Percentiles rank a stretch among this genome's conserved stretches.
These are phyloP conservation scores for Synergus umbraculus DNA, from an alignment of 2,888 invertebrate genomes.

Conservation along the genomic window DNA sequence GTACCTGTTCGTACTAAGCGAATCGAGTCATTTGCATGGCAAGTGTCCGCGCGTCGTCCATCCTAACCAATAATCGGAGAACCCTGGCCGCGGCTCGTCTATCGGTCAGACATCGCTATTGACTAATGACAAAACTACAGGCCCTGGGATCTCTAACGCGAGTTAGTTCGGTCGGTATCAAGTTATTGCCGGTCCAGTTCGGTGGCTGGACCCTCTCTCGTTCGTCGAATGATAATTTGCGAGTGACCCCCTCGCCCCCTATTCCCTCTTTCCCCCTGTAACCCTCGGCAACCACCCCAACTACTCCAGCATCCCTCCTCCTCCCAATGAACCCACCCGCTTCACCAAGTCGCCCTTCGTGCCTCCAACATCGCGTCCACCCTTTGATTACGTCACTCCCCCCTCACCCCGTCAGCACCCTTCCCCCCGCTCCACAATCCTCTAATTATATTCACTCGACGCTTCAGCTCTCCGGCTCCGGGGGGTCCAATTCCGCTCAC, in stretches of 20 bases:
- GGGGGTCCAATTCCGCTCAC: slow-evolving; percentile 77
- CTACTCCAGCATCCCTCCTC: slow-evolving; percentile 56
- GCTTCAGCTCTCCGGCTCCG: slow-evolving; percentile 68
- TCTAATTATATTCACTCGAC: slow-evolving; percentile 77
- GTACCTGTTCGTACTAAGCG: slow-evolving; percentile 1
- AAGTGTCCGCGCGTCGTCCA: slow-evolving; percentile 66
- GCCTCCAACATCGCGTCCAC: slow-evolving; percentile 67
- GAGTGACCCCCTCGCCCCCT: slow-evolving; percentile 60
- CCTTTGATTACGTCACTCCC: slow-evolving; percentile 76
- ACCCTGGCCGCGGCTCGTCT: slow-evolving; percentile 67
- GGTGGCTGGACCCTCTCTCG: slow-evolving; percentile 69
- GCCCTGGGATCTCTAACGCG: slow-evolving; percentile 65
- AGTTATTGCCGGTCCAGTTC: slow-evolving; percentile 75
- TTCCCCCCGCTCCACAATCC: slow-evolving; percentile 69
- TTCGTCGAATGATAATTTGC: slow-evolving; percentile 76
- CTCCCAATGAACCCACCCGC: slow-evolving; percentile 60
- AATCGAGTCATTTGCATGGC: slow-evolving; percentile 72
- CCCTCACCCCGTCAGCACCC: slow-evolving; percentile 60
- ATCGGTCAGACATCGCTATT: slow-evolving; percentile 74
- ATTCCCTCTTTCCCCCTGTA: slow-evolving; percentile 52
- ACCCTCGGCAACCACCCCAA: slow-evolving; percentile 50
- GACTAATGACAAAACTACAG: slow-evolving; percentile 78
- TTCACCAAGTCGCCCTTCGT: slow-evolving; percentile 55
- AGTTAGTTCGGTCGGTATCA: slow-evolving; percentile 69
- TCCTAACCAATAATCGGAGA: slow-evolving; percentile 76